These are phyloP conservation scores for Periophthalmus magnuspinnatus DNA, from an alignment of 2,797 vertebrate species.

Conservation along the genomic window DNA sequence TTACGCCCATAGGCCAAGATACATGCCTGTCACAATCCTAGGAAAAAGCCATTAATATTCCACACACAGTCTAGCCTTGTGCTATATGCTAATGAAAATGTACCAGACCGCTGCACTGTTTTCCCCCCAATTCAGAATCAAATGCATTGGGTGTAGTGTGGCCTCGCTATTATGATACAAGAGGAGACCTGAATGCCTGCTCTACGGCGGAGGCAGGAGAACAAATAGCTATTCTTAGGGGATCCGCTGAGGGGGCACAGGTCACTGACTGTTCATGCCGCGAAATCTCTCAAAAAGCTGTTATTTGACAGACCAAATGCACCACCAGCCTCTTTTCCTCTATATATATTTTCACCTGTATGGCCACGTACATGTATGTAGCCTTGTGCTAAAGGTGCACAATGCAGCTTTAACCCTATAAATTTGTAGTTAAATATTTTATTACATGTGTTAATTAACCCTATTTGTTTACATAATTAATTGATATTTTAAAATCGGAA, in stretches of 20 bases:
- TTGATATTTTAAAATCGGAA: constrained; percentile 5
- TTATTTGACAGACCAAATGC: constrained; percentile 26
- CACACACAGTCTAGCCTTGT: constrained; percentile 46
- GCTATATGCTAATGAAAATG: constrained; percentile 63
- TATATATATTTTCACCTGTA: constrained; percentile 6
- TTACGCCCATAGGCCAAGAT: constrained; percentile 63
- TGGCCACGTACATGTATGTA: constrained; percentile 23
- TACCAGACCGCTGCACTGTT: constrained; percentile 24
- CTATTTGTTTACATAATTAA: constrained; percentile 37
- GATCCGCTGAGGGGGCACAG: constrained; percentile 36
- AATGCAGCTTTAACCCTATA: not conserved
- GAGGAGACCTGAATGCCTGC: constrained; percentile 31
- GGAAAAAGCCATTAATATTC: constrained; percentile 68
- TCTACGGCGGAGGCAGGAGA: constrained; percentile 24
- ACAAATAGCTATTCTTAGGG: constrained; percentile 40
- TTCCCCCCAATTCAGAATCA: constrained; percentile 35
- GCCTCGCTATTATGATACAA: constrained; percentile 20
- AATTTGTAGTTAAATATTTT: not conserved
- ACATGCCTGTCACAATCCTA: constrained; percentile 60
- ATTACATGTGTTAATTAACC: too few relatives aligned
- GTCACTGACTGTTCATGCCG: constrained; percentile 23
- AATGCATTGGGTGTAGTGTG: constrained; percentile 31
- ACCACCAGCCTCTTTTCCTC: not conserved
- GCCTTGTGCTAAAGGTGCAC: not conserved
- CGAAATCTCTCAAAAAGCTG: constrained; percentile 15